These are phyloP conservation scores for Hoplias malabaricus DNA, from an alignment of 2,113 vertebrate genomes.

Conservation along the genomic window DNA sequence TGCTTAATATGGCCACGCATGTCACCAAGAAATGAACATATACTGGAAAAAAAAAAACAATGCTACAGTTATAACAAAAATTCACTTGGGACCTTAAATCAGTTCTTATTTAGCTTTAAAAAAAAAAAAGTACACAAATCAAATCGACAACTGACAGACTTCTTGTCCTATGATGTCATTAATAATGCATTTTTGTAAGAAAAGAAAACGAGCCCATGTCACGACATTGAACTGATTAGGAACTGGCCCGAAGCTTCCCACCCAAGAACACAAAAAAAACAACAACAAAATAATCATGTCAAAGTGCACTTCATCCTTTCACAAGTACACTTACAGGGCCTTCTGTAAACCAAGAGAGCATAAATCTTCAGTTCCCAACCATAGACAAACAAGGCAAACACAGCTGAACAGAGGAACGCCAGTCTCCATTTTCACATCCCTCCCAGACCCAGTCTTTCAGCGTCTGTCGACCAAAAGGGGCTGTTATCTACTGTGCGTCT, in stretches of 20 bases:
- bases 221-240: slow-evolving; percentile 1
- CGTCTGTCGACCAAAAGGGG: slow-evolving; percentile 26
- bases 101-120: not conserved
- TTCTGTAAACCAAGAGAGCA: slow-evolving; percentile 59
- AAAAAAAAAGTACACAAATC: slow-evolving; percentile 27
- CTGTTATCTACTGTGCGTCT: slow-evolving; percentile 96
- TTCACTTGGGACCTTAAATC: not conserved
- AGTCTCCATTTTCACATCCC: slow-evolving; percentile 58
- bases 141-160: slow-evolving; percentile 5
- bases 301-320: slow-evolving; percentile 34
- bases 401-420: slow-evolving; percentile 65
- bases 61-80: slow-evolving; percentile 3
- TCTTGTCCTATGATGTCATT: not conserved
- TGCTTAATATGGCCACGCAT: not conserved
- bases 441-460: slow-evolving; percentile 52
- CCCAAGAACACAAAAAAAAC: slow-evolving; percentile 24
- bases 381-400: slow-evolving; percentile 70
- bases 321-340: slow-evolving; percentile 49
- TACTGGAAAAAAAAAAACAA: not conserved
- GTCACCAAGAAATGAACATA: slow-evolving; percentile 19
- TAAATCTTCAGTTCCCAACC: slow-evolving; percentile 66
- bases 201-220: slow-evolving; percentile 7
- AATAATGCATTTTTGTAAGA: not conserved
- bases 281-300: slow-evolving; percentile 3
- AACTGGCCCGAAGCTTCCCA: slow-evolving; percentile 22